Evolutionary conservation across 1,140 invertebrate species (phyloP).

Genomic region (Cydia pomonella): DNA sequence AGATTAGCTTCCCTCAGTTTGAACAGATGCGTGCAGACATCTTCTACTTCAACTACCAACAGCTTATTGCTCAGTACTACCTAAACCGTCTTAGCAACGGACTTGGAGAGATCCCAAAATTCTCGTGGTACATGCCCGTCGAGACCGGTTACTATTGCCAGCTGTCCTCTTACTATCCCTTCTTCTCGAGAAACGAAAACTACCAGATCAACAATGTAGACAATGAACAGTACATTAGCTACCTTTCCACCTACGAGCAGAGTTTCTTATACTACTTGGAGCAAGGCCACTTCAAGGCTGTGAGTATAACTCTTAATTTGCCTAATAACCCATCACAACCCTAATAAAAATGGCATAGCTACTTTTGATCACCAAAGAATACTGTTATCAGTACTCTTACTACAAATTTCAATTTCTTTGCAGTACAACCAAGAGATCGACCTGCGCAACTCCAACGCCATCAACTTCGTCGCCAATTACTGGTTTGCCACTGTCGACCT

Average conservation of each 20-base stretch:
- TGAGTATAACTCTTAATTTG: slow-evolving; percentile 46
- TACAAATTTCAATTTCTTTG: slow-evolving; percentile 35
- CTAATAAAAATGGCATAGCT: neutral
- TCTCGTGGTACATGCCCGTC: slow-evolving; percentile 80
- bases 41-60: slow-evolving; percentile 83
- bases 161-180: slow-evolving; percentile 54
- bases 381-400: neutral
- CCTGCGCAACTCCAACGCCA: slow-evolving; percentile 77
- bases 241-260: slow-evolving; percentile 63
- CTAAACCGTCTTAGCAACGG: slow-evolving; percentile 85
- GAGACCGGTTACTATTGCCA: slow-evolving; percentile 82
- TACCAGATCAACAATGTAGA: slow-evolving; percentile 57
- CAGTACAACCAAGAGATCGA: slow-evolving; percentile 71
- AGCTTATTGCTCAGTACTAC: slow-evolving; percentile 85
- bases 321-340: neutral
- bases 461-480: slow-evolving; percentile 85
- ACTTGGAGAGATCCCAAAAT: slow-evolving; percentile 82
- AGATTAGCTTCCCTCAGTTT: slow-evolving; percentile 77
- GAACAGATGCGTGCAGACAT: slow-evolving; percentile 82
- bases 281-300: slow-evolving; percentile 63
- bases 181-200: slow-evolving; percentile 59
- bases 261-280: slow-evolving; percentile 63
- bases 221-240: slow-evolving; percentile 58
- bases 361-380: neutral
- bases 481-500: slow-evolving; percentile 86